These are phyloP conservation scores for Dugesia japonica DNA, from an alignment of 2,888 invertebrate species.

Conservation along the genomic window DNA sequence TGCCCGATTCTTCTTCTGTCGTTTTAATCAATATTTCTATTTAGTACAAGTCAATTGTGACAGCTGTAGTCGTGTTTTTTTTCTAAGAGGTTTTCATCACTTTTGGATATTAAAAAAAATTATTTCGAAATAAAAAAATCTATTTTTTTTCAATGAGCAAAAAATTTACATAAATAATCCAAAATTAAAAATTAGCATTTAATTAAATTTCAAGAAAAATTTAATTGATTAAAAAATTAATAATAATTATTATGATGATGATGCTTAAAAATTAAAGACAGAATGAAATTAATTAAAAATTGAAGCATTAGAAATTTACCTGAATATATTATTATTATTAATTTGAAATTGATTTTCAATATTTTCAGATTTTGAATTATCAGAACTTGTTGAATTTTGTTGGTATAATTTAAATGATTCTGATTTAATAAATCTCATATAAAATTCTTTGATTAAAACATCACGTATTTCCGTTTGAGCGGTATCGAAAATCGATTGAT, in stretches of 20 bases:
- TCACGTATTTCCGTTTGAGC: constrained; percentile 67
- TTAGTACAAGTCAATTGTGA: constrained; percentile 10
- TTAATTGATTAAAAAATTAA: too few species aligned
- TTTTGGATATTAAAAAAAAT: background rate
- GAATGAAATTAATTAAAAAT: too few species aligned
- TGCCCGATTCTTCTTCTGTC: constrained; percentile 20
- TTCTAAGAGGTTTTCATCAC: constrained; percentile 13
- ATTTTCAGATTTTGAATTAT: background rate
- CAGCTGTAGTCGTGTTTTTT: constrained; percentile 17
- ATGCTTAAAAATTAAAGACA: too few species aligned
- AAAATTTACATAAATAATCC: too few species aligned
- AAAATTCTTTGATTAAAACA: constrained; percentile 68
- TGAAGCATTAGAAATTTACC: too few species aligned
- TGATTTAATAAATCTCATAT: constrained; percentile 76
- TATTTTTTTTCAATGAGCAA: too few species aligned
- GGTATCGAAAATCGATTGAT: constrained; percentile 66
- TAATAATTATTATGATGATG: too few species aligned
- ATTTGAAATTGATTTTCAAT: background rate
- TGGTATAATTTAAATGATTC: background rate
- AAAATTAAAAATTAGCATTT: too few species aligned
- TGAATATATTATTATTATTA: background rate
- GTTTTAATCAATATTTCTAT: constrained; percentile 20
- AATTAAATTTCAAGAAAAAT: too few species aligned
- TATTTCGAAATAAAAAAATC: too few species aligned
- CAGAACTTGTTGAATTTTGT: constrained; percentile 15